A percentile compares a stretch with the other conserved stretches of the same genome.
phyloP scores from a whole-genome alignment of 2,888 invertebrate genomes.

The Platycheirus rosarum region DNA sequence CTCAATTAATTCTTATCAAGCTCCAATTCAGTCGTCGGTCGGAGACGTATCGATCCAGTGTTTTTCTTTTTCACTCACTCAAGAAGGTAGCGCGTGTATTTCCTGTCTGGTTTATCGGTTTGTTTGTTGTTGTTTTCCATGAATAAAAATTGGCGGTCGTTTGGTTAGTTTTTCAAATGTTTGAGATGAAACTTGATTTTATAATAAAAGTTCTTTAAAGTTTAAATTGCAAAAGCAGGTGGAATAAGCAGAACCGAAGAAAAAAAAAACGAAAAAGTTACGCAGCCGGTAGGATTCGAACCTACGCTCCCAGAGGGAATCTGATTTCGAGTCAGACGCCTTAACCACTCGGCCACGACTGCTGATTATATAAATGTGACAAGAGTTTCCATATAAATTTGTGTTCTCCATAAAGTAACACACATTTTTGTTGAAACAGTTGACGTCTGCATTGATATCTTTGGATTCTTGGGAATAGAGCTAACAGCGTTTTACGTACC shows the following conservation, averaged over 20 bases:
- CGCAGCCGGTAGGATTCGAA: slow-evolving; percentile 64
- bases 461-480: no score
- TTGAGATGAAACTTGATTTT: no score
- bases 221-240: no score
- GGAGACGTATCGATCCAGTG: slow-evolving; percentile 42
- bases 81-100: slow-evolving; percentile 30
- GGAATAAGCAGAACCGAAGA: no score
- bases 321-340: slow-evolving; percentile 75
- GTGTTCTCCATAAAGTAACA: no score
- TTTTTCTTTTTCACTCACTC: slow-evolving; percentile 5
- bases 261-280: slow-evolving; percentile 45
- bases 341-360: slow-evolving; percentile 75
- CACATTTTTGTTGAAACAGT: no score
- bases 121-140: slow-evolving; percentile 55
- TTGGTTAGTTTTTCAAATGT: no score
- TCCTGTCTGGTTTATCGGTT: slow-evolving; percentile 9
- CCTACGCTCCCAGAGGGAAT: slow-evolving; percentile 75
- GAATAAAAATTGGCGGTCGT: slow-evolving; percentile 21
- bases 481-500: no score
- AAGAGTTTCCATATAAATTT: slow-evolving; percentile 26
- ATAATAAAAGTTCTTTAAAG: no score
- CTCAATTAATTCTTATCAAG: slow-evolving; percentile 45
- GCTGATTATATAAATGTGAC: slow-evolving; percentile 24
- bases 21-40: slow-evolving; percentile 35
- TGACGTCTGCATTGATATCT: no score